Percentiles rank a stretch among this genome's conserved stretches.
Conservation (phyloP, 2,113 vertebrate species). For the Proteles cristata region DNA sequence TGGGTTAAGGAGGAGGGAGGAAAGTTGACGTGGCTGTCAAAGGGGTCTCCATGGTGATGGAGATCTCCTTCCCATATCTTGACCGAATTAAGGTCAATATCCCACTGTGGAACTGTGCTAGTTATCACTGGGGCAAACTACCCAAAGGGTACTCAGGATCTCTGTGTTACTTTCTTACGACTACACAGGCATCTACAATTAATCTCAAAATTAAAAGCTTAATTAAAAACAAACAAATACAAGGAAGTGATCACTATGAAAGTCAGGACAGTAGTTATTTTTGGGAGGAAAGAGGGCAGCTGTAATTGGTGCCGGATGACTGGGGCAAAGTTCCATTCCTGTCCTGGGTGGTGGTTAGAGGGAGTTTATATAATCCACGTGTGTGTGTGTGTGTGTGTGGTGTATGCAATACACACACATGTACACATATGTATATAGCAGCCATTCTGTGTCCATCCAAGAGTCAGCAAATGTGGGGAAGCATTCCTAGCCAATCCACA, state of each 20-base stretch:
- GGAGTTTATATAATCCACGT: background rate
- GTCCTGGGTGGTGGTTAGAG: background rate
- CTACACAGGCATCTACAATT: background rate
- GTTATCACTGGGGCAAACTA: background rate
- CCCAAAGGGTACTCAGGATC: background rate
- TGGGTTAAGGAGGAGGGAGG: too few relatives aligned
- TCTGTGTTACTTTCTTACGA: background rate
- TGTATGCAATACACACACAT: too few relatives aligned
- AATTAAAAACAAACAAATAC: background rate
- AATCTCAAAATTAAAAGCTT: background rate
- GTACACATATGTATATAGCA: too few relatives aligned
- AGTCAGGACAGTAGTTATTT: background rate
- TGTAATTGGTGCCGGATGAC: background rate
- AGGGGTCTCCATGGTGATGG: background rate
- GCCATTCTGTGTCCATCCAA: background rate
- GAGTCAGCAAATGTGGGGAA: background rate
- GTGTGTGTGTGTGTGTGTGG: too few relatives aligned
- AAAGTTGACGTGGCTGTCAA: background rate
- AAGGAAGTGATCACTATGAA: background rate
- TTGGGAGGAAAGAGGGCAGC: background rate
- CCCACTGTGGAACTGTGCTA: fast-evolving
- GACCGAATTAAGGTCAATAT: background rate
- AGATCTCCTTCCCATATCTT: background rate
- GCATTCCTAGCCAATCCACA: background rate
- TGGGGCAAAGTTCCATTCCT: background rate